Conservation (phyloP, 2,113 vertebrate genomes). For the Corvus cornix region DNA sequence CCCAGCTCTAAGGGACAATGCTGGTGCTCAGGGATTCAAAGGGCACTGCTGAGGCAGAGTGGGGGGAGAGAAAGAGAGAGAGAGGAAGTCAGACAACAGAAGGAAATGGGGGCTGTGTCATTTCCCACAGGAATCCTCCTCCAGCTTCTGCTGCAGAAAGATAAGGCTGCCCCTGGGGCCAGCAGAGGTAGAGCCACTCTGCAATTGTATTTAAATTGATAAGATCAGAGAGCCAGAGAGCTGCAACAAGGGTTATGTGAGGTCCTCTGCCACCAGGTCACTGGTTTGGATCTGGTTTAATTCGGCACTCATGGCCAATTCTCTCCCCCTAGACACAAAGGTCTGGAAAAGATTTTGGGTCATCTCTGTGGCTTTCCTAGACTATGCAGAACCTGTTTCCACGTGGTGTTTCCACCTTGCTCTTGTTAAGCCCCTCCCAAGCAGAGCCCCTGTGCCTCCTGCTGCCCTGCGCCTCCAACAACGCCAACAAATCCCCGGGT, state of each 20-base stretch:
- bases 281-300: not conserved
- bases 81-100: constrained; percentile 79
- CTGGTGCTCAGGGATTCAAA: constrained; percentile 67
- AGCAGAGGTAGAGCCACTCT: constrained; percentile 22
- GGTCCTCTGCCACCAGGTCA: constrained; percentile 25
- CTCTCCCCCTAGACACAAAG: not conserved
- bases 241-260: constrained; percentile 16
- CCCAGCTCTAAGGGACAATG: constrained; percentile 76
- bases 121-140: constrained; percentile 76
- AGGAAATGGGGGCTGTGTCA: constrained; percentile 84
- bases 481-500: not conserved
- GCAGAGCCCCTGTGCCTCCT: not conserved
- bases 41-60: constrained; percentile 18
- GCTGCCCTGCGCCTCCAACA: not conserved
- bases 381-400: not conserved
- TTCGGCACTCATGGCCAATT: not conserved
- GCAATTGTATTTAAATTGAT: constrained; percentile 46
- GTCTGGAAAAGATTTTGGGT: not conserved
- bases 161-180: constrained; percentile 80
- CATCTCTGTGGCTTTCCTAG: not conserved
- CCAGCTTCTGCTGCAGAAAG: constrained; percentile 78
- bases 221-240: constrained; percentile 31
- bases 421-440: not conserved
- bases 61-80: constrained; percentile 69
- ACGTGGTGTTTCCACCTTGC: not conserved